These are phyloP conservation scores for Tenthredo scrophulariae DNA, from an alignment of 2,888 invertebrate genomes.

Conservation along the genomic window DNA sequence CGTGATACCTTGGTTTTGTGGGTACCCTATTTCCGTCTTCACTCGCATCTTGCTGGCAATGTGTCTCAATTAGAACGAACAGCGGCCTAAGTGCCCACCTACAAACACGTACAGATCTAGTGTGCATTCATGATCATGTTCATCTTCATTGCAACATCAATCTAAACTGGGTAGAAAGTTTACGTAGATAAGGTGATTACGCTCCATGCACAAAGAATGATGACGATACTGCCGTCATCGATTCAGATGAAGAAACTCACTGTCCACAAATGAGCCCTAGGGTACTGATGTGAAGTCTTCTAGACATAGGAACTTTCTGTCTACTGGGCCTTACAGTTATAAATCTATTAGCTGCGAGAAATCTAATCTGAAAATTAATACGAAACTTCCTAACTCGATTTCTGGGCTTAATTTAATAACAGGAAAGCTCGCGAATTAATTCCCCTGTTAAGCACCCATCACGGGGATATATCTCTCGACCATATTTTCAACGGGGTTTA, in stretches of 20 bases:
- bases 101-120: neutral
- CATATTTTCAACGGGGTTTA: slow-evolving; percentile 7
- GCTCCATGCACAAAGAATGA: neutral
- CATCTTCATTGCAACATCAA: neutral
- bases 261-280: neutral
- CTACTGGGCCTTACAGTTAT: slow-evolving; percentile 21
- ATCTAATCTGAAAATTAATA: slow-evolving; percentile 31
- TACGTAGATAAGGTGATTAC: neutral
- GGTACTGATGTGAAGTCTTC: neutral
- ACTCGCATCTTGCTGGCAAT: slow-evolving; percentile 15
- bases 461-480: neutral
- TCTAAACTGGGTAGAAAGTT: neutral
- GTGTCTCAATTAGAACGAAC: slow-evolving; percentile 26
- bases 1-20: neutral
- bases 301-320: slow-evolving; percentile 24
- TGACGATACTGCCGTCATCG: neutral
- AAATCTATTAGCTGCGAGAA: slow-evolving; percentile 28
- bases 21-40: neutral
- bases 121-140: neutral
- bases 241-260: neutral
- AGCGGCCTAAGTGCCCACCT: neutral
- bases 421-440: slow-evolving; percentile 42
- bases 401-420: slow-evolving; percentile 22
- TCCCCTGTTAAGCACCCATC: neutral
- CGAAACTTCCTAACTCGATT: slow-evolving; percentile 37